Conservation (phyloP, 2,797 vertebrate genomes). For the Pseudocheirus occidentalis region DNA sequence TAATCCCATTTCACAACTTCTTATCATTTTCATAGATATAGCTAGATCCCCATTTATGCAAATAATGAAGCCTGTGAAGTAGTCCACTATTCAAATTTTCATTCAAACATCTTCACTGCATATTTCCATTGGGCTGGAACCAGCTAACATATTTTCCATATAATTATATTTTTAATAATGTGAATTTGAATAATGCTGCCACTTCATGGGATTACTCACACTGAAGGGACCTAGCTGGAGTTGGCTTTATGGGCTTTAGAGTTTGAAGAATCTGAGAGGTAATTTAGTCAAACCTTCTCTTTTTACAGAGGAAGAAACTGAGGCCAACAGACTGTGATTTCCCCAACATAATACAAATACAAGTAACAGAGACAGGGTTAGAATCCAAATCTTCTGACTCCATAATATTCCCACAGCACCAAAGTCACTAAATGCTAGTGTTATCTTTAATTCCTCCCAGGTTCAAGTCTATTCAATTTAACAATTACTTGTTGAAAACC, state of each 20-base stretch:
- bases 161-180: neutral
- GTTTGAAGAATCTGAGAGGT: neutral
- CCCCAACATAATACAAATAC: neutral
- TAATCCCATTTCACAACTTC: neutral
- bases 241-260: neutral
- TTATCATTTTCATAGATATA: neutral
- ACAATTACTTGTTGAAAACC: neutral
- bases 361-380: neutral
- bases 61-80: neutral
- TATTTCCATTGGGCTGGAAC: neutral
- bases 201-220: neutral
- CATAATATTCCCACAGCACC: neutral
- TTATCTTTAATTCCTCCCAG: conserved; percentile 10
- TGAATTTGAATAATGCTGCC: neutral
- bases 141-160: neutral
- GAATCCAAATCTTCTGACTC: neutral
- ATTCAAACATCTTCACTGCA: neutral
- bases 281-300: neutral
- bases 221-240: neutral
- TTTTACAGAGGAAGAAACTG: neutral
- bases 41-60: neutral
- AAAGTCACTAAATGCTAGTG: neutral
- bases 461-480: conserved; percentile 27
- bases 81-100: neutral
- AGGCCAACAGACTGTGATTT: neutral